phyloP scores from a whole-genome alignment of 2,888 invertebrate species.

The Callinectes sapidus region DNA sequence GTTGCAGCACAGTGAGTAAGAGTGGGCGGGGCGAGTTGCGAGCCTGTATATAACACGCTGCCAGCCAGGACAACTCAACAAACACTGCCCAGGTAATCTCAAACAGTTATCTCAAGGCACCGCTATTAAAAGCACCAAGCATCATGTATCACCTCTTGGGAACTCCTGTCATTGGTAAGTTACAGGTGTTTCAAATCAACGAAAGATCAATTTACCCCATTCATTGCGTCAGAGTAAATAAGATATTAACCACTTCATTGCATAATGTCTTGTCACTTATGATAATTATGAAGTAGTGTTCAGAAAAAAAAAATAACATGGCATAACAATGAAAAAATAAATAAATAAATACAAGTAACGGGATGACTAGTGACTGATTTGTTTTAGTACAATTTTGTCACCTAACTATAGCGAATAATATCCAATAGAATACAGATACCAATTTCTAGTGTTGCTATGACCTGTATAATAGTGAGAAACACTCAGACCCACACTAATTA shows the following conservation, averaged over 20 bases:
- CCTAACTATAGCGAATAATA: neutral
- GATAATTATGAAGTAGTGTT: too few relatives aligned
- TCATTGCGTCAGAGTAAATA: too few relatives aligned
- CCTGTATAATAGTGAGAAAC: neutral
- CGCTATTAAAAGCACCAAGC: neutral
- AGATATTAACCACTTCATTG: too few relatives aligned
- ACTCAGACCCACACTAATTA: neutral
- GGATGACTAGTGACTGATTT: neutral
- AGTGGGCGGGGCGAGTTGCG: neutral
- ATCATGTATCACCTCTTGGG: conserved; percentile 29
- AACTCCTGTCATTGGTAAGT: neutral
- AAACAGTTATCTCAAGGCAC: neutral
- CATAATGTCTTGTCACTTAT: too few relatives aligned
- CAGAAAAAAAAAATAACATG: too few relatives aligned
- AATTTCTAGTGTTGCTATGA: neutral
- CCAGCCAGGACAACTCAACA: neutral
- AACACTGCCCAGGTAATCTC: neutral
- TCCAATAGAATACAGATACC: neutral
- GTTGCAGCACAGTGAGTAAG: neutral
- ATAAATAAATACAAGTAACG: too few relatives aligned
- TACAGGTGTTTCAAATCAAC: too few relatives aligned
- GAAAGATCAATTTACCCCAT: too few relatives aligned
- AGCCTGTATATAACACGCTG: neutral
- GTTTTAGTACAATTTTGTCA: neutral
- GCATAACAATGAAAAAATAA: too few relatives aligned